These are phyloP conservation scores for Marronus borbonicus DNA, from an alignment of 2,888 invertebrate species.

Conservation along the genomic window DNA sequence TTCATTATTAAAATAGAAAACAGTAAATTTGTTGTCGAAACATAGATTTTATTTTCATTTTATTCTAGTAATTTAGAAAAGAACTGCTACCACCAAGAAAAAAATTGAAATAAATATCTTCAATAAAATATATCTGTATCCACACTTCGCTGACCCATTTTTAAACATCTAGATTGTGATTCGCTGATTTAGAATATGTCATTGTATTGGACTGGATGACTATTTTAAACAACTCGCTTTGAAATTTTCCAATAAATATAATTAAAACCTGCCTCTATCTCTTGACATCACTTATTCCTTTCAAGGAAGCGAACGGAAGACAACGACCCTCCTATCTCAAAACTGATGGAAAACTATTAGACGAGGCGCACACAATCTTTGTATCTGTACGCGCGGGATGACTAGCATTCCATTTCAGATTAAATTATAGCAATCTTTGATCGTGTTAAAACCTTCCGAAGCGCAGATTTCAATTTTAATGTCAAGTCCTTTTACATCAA, in stretches of 20 bases:
- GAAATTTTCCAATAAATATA: constrained; percentile 28
- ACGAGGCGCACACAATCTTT: constrained; percentile 42
- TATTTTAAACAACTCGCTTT: neutral
- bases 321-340: constrained; percentile 3
- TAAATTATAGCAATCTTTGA: constrained; percentile 68
- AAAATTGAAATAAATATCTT: too few relatives aligned
- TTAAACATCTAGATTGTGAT: too few relatives aligned
- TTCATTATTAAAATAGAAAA: too few relatives aligned
- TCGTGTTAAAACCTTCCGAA: constrained; percentile 68
- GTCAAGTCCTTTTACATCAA: constrained; percentile 71
- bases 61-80: too few relatives aligned
- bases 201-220: too few relatives aligned
- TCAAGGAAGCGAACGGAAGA: neutral
- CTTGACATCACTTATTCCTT: neutral
- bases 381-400: constrained; percentile 48
- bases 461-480: constrained; percentile 70
- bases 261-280: constrained; percentile 17
- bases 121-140: too few relatives aligned
- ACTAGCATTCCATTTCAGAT: constrained; percentile 53
- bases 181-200: too few relatives aligned
- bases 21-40: too few relatives aligned
- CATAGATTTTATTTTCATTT: too few relatives aligned
- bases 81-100: too few relatives aligned
- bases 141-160: too few relatives aligned
- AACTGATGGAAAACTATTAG: constrained; percentile 50